Evolutionary conservation across 1,140 invertebrate genomes (phyloP), one percentile per base, ranked within the genome.

Genomic region (Drosophila tsacasi): DNA sequence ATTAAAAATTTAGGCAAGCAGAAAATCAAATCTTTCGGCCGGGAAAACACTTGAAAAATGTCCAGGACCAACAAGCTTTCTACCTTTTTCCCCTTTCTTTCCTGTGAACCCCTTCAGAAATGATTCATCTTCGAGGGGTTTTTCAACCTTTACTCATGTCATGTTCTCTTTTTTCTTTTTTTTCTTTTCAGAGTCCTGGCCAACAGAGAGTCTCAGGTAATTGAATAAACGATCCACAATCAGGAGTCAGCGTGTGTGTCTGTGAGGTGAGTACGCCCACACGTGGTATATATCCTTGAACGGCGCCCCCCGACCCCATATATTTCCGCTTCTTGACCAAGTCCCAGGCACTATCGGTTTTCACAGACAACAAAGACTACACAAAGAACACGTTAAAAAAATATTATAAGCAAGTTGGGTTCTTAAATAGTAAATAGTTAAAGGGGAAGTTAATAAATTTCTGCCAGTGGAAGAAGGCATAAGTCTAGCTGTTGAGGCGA

Each of bases 211-310:
- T 61, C 21, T 19, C 42, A 78, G 75, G 74, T 77, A 78, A 78
- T 68, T 69, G 75, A 78, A 78, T 77, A 78, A 78, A 52, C 74
- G 75, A 62, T 78, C 64, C 74, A 52, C 74, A 77, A 69, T 69
- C 74, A 62, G 37, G 50, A 77, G 74, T 77, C 64, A 58, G 23
- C 23, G 30, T 30, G 30, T 10, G 61, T 44, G 74, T 57, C 49
- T 47, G 49, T 55, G 21, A 63, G 72, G 72, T 74, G 40, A 76
- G 63, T 68, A 72, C 58, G 17, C 17, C 30, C 46, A 17, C 23
- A 25, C 40, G 40, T 44, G 1, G 21, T 9, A 25, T 9, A 25
- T 49, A 49, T 49, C 23, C 46, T 54, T 30, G 25, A 58, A 25
- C 12, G 12, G 21, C 25, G 19, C 15, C 15, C 27, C 27, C n/a